Percentiles rank a stretch among this genome's conserved stretches.
Conservation (phyloP, 2,113 vertebrate genomes). For the Gnathochromis pfefferi region DNA sequence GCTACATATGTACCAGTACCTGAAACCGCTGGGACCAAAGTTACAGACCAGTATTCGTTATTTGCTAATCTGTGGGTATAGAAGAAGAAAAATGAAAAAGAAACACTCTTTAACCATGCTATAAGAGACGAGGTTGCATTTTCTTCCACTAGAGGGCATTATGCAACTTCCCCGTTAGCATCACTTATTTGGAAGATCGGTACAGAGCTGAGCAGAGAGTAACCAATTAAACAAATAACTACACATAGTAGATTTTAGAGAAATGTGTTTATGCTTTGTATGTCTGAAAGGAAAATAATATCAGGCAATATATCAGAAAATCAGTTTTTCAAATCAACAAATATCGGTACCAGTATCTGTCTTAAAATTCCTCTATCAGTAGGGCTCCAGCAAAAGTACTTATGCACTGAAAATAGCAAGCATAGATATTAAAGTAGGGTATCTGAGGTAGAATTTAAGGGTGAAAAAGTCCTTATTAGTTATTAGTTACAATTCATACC, state of each 20-base stretch:
- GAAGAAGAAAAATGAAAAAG: background rate
- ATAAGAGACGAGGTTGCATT: background rate
- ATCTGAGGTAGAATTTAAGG: background rate
- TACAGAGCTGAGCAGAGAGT: background rate
- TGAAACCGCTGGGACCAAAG: background rate
- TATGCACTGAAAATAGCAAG: background rate
- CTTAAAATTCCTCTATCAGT: background rate
- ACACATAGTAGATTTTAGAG: background rate
- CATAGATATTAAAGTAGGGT: background rate
- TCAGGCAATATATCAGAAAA: background rate
- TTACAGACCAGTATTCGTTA: background rate
- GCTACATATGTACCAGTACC: background rate
- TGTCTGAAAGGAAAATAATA: background rate
- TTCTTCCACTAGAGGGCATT: background rate
- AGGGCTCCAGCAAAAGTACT: background rate
- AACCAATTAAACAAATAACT: background rate
- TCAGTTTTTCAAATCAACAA: background rate
- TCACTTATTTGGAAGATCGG: background rate
- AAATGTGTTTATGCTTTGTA: background rate
- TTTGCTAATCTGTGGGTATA: background rate
- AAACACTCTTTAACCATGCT: background rate
- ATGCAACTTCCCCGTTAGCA: background rate
- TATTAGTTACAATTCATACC: background rate
- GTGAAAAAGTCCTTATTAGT: background rate
- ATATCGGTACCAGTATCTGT: background rate